Evolutionary conservation across 1,140 invertebrate genomes (phyloP).

Genomic region (Linepithema humile): DNA sequence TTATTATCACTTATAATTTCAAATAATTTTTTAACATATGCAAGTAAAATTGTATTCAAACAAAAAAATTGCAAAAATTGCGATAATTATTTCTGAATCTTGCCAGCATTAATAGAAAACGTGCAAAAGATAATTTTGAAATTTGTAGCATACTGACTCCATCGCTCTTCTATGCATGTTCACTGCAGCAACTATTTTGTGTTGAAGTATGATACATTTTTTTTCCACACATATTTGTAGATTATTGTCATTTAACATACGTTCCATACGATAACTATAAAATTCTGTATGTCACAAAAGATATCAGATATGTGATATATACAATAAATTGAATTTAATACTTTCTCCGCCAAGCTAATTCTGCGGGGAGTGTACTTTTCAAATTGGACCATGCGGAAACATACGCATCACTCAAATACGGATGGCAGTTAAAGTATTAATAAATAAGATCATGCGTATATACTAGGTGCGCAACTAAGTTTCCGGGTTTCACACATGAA

Average conservation of each 20-base stretch:
- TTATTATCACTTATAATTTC: not conserved
- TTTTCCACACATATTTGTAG: not conserved
- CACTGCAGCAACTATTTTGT: conserved; percentile 14
- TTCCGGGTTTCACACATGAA: too few species aligned
- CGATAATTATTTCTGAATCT: not conserved
- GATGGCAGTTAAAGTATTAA: too few species aligned
- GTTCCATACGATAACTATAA: conserved; percentile 46
- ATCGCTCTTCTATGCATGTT: conserved; percentile 40
- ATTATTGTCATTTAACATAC: not conserved
- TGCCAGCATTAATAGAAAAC: not conserved
- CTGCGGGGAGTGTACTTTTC: too few species aligned
- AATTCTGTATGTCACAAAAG: not conserved
- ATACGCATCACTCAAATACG: too few species aligned
- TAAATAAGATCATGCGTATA: too few species aligned
- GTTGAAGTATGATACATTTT: not conserved
- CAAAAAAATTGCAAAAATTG: not conserved
- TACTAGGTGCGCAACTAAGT: too few species aligned
- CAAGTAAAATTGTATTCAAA: not conserved
- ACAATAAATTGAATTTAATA: too few species aligned
- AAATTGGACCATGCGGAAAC: too few species aligned
- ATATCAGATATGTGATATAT: not conserved
- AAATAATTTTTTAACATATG: not conserved
- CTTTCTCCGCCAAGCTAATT: too few species aligned
- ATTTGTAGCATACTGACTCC: conserved; percentile 23
- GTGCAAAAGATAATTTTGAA: not conserved